Evolutionary conservation across 2,797 vertebrate species (phyloP).

Genomic region (Otolemur crassicaudatus): DNA sequence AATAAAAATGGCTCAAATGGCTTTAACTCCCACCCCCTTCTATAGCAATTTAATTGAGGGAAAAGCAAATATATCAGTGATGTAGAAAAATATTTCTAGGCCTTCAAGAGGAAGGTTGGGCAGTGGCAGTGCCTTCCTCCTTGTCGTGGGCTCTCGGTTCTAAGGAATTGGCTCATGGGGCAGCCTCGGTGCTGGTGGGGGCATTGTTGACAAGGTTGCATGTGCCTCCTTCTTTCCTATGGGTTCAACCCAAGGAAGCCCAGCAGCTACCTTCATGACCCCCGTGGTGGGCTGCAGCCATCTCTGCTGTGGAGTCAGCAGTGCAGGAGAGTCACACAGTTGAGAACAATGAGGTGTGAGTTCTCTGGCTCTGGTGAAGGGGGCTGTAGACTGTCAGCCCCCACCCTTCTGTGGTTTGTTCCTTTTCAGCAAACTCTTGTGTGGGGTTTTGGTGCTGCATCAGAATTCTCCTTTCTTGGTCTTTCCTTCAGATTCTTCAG

Average conservation of each 20-base stretch:
- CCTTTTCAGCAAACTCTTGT: neutral
- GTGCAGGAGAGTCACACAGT: neutral
- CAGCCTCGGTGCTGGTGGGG: fast-evolving
- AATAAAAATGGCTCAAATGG: constrained; percentile 87
- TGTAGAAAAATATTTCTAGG: constrained; percentile 40
- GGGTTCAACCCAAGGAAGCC: neutral
- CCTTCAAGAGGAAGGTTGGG: neutral
- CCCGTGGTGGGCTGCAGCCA: too few species aligned
- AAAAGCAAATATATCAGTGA: constrained; percentile 76
- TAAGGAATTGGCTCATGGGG: neutral
- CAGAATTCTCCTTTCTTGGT: neutral
- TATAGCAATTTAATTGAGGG: constrained; percentile 84
- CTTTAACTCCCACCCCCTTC: constrained; percentile 74
- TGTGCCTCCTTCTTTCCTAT: neutral
- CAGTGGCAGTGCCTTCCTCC: neutral
- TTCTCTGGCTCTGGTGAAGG: neutral
- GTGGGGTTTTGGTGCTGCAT: neutral
- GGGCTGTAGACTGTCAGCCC: neutral
- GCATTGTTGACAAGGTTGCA: neutral
- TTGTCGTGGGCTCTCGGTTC: neutral
- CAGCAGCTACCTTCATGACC: neutral
- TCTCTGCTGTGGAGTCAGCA: neutral
- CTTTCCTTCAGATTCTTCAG: neutral
- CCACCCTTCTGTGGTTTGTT: neutral
- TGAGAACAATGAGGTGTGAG: fast-evolving